Base-by-base conservation (phyloP, 2,797 vertebrate genomes). In the Coilia nasus region DNA sequence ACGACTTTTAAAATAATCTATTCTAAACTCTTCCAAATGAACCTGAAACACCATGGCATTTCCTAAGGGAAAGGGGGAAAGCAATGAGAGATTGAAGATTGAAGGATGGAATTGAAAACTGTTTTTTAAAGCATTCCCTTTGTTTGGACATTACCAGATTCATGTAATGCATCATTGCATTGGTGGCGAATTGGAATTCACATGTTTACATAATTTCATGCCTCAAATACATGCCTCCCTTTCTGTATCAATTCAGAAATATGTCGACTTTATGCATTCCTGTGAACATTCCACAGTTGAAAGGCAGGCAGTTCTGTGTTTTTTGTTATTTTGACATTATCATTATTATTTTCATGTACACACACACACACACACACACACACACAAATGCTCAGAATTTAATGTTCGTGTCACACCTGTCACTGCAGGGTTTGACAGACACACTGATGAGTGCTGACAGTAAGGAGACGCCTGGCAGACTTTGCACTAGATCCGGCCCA, bases 171-270 rank as follows among this genome's bases (percentile, higher is more conserved):
- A 35, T 11, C 64, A 31, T 71, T 71, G 64, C 12, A 15, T 35
- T 71, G 2, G 62, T 64, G 25, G 12, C 17, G 64, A 25, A 71
- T 71, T 71, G 31, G 3, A 41, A 82, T n/a, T 21, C 46, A 67
- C 31, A 67, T 41, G 57, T 81, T 62, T 83, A 80, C 82, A 82
- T 82, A 83, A 85, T 88, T 88, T 88, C 47, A 86, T 88, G 85
- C 82, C 84, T 86, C 23, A 64, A 87, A 88, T 82, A 82, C 83
- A 50, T 54, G 82, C 15, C 50, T 19, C 47, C 57, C 47, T 54
- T 84, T 84, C 80, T 82, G 84, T 84, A 78, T 81, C 28, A 44
- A 25, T 46, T 84, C 78, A 75, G 83, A 87, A 84, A 86, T 82
- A 28, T 59, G 31, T 35, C 82, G 81, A 84, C 86, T 81, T 83